Evolutionary conservation across 1,140 invertebrate species (phyloP), one percentile per base, ranked within the genome.

Genomic region (Sesamia nonagrioides): DNA sequence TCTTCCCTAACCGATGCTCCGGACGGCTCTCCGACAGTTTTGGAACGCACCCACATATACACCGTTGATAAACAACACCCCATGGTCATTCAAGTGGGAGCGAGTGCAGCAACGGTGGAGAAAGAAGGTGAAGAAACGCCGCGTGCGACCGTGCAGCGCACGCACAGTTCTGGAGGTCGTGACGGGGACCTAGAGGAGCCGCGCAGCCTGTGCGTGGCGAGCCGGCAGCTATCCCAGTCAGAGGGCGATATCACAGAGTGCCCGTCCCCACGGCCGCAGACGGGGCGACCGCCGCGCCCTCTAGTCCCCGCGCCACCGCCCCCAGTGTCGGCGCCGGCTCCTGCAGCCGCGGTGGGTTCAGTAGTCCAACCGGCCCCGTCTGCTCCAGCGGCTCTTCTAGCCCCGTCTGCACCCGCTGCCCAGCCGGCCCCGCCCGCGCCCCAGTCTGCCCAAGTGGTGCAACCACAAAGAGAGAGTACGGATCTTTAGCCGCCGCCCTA

Each of bases 41-140:
- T 97, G 80, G 96, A 97, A 90, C 95, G 96, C 81, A 95, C 96
- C 48, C 96, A 97, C 82, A 95, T 97, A 81, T 97, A 97, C 90
- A 96, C 95, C 6, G 96, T 97, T 75, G 96, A 97, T 82, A 97
- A 97, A 88, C 96, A 97, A 72, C 96, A 97, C 90, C 96, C 97
- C 73, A 96, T 96, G 78, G 96, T 97, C 86, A 96, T 97, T 82
- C 95, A 96, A 86, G 95, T 95, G 86, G 95, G 92, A 85, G 95
- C 91, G 27, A 86, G 79, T 13, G 45, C 61, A 15, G 71, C 58
- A 27, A 78, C 78, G 9, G 33, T 21, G 52, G 79, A 84, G 5
- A 50, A 60, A 7, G 81, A 78, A 5, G 77, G 79, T 13, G 89
- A 90, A 18, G 92, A 92, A 11, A 75, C 74, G 6, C 58, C 84